Conservation (phyloP, 1,140 invertebrate species). For the Melitaea cinxia region DNA sequence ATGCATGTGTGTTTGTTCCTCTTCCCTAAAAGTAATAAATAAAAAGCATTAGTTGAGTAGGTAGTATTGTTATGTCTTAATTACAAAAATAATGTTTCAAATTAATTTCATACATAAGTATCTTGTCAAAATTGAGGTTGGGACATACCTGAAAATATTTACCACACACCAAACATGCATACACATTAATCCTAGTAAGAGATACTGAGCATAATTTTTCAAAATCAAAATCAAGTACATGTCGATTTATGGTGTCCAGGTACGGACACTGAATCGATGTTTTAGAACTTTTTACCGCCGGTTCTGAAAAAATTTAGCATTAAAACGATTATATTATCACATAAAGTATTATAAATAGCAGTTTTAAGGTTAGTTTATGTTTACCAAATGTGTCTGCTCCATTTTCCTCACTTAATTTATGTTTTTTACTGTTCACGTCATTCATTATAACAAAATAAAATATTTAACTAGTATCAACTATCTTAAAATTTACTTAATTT, state of each 20-base stretch:
- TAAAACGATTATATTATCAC: neutral
- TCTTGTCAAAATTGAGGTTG: no score
- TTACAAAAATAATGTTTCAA: slow-evolving; percentile 9
- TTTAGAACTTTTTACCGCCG: slow-evolving; percentile 44
- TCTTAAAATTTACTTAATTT: no score
- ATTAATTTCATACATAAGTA: slow-evolving; percentile 5
- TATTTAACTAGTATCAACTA: no score
- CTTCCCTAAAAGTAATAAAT: slow-evolving; percentile 88
- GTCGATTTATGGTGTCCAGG: slow-evolving; percentile 97
- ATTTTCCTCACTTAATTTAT: slow-evolving; percentile 57
- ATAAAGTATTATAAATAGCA: slow-evolving; percentile 11
- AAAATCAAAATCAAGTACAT: slow-evolving; percentile 99
- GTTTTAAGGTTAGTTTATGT: slow-evolving; percentile 37
- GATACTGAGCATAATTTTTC: slow-evolving; percentile 99
- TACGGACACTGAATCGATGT: slow-evolving; percentile 90
- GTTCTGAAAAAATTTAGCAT: slow-evolving; percentile 51
- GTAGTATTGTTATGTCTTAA: neutral
- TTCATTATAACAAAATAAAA: slow-evolving; percentile 35
- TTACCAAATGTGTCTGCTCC: slow-evolving; percentile 48
- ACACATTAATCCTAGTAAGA: slow-evolving; percentile 98
- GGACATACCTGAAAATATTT: slow-evolving; percentile 97
- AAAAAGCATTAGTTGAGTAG: neutral
- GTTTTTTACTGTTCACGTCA: slow-evolving; percentile 45
- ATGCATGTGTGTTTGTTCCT: slow-evolving; percentile 99
- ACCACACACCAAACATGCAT: slow-evolving; percentile 99